phyloP scores from a whole-genome alignment of 2,113 vertebrate species.

The Bufo gargarizans region DNA sequence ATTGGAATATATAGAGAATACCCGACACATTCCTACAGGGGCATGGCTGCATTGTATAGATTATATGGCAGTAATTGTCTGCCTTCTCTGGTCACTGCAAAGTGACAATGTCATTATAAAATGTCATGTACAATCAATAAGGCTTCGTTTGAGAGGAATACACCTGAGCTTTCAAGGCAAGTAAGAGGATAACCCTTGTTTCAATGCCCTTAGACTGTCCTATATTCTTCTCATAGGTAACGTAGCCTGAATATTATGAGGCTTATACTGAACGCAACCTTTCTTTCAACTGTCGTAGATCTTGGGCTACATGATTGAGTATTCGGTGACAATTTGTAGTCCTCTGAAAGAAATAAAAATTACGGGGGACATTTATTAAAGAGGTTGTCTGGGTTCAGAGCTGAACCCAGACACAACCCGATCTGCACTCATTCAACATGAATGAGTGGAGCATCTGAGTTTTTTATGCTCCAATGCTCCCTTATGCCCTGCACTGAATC shows the following conservation, averaged over 20 bases:
- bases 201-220: conserved; percentile 23
- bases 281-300: background rate
- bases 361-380: too few relatives aligned
- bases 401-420: too few relatives aligned
- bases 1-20: background rate
- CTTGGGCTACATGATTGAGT: background rate
- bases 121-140: conserved; percentile 53
- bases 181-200: conserved; percentile 4
- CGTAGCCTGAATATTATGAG: background rate
- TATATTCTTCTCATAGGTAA: background rate
- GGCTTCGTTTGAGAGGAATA: conserved; percentile 21
- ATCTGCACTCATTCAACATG: too few relatives aligned
- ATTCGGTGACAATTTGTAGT: too few relatives aligned
- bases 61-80: conserved; percentile 34
- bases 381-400: too few relatives aligned
- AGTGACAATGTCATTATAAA: conserved; percentile 47
- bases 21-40: background rate
- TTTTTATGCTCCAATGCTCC: too few relatives aligned
- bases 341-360: too few relatives aligned
- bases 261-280: background rate
- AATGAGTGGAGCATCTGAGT: too few relatives aligned
- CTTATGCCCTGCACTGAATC: too few relatives aligned
- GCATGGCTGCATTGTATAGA: conserved; percentile 27
- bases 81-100: conserved; percentile 19
- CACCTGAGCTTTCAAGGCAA: conserved; percentile 22